Percentiles rank a stretch among this genome's conserved stretches.
These are phyloP conservation scores for Listrodromus nycthemerus DNA, from an alignment of 2,888 invertebrate species.

Conservation along the genomic window DNA sequence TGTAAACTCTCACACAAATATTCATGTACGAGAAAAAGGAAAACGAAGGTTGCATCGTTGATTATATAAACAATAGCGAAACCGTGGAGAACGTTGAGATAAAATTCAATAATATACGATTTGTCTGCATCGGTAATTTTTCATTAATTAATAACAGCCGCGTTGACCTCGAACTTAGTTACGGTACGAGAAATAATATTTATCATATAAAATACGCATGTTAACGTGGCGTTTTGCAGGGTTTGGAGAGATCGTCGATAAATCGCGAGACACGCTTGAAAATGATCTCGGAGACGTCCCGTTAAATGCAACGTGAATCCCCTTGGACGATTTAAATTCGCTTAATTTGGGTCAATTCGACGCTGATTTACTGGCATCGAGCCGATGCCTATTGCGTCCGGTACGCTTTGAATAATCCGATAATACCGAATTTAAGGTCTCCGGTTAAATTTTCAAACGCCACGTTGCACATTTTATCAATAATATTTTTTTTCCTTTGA, in stretches of 20 bases:
- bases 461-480: background rate
- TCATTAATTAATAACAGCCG: background rate
- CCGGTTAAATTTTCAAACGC: background rate
- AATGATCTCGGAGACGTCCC: background rate
- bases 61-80: too few relatives aligned
- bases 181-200: background rate
- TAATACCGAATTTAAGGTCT: background rate
- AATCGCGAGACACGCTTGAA: background rate
- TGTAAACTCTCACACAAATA: too few relatives aligned
- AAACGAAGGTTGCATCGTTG: too few relatives aligned
- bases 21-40: too few relatives aligned
- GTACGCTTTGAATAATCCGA: background rate
- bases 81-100: too few relatives aligned
- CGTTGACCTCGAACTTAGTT: background rate
- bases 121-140: background rate
- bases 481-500: background rate
- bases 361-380: constrained; percentile 39
- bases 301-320: background rate
- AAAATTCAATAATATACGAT: background rate
- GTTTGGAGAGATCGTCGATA: constrained; percentile 3
- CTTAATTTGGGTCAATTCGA: constrained; percentile 60
- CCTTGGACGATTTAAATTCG: constrained; percentile 9
- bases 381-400: constrained; percentile 19
- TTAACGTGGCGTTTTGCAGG: background rate
- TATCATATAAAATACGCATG: background rate